These are phyloP conservation scores for Pocillopora meandrina DNA, from an alignment of 92 coral and sea anemone species.

Conservation along the genomic window DNA sequence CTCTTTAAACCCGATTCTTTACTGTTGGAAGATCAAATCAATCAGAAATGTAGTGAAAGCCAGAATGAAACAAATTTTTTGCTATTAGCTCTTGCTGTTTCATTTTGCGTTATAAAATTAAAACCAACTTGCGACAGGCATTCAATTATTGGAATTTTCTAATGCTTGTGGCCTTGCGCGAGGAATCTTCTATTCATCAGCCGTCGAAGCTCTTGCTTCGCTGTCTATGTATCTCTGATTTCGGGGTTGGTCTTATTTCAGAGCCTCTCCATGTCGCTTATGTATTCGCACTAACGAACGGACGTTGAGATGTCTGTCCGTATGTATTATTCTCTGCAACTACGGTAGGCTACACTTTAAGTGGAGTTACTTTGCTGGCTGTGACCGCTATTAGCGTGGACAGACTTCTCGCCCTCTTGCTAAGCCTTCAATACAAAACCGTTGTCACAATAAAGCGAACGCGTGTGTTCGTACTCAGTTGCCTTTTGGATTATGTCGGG, in stretches of 20 bases:
- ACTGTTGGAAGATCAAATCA: slow-evolving; percentile 26
- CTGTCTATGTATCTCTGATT: slow-evolving; percentile 14
- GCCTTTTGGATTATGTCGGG: slow-evolving; percentile 8
- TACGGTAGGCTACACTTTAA: slow-evolving; percentile 3
- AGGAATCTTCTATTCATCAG: slow-evolving; percentile 9
- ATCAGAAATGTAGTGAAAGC: slow-evolving; percentile 16
- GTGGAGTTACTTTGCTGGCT: slow-evolving; percentile 18
- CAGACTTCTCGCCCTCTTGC: slow-evolving; percentile 27
- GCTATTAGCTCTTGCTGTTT: not conserved
- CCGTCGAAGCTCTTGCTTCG: slow-evolving; percentile 34
- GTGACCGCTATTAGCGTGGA: slow-evolving; percentile 20
- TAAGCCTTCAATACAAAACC: slow-evolving; percentile 15
- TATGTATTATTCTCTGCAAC: not conserved
- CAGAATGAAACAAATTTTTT: not conserved
- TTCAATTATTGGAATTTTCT: not conserved
- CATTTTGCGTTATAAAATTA: not conserved
- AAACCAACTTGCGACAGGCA: no score
- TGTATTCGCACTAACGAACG: not conserved
- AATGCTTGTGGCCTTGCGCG: slow-evolving; percentile 17
- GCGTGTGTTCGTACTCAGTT: not conserved
- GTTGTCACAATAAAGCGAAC: slow-evolving; percentile 20
- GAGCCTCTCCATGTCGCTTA: slow-evolving; percentile 3
- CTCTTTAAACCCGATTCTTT: slow-evolving; percentile 33
- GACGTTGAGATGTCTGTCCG: not conserved
- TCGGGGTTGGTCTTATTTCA: slow-evolving; percentile 15